phyloP scores from a whole-genome alignment of 2,888 invertebrate genomes.

The Allophyes oxyacanthae region DNA sequence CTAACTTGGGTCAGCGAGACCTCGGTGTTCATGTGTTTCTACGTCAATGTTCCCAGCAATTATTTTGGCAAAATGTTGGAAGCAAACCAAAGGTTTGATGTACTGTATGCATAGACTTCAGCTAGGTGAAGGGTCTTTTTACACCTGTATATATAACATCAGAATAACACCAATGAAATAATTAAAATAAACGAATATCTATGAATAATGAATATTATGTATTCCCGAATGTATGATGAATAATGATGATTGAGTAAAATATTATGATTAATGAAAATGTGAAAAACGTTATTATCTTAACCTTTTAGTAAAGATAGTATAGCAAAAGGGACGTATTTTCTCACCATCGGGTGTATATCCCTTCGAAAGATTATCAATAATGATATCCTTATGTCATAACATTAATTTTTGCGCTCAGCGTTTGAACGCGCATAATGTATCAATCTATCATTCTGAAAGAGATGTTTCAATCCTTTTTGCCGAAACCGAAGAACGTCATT shows the following conservation, averaged over 20 bases:
- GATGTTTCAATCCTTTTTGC: conserved; percentile 61
- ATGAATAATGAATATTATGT: conserved; percentile 40
- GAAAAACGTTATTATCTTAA: conserved; percentile 55
- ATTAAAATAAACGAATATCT: conserved; percentile 34
- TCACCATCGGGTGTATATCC: conserved; percentile 35
- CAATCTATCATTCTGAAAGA: conserved; percentile 59
- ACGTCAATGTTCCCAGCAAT: too few species aligned
- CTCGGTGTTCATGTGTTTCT: too few species aligned
- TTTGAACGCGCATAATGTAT: conserved; percentile 35
- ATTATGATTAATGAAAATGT: conserved; percentile 50
- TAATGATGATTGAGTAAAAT: conserved; percentile 29
- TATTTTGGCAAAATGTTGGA: too few species aligned
- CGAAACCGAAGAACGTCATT: conserved; percentile 61
- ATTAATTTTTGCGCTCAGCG: conserved; percentile 36
- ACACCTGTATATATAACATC: conserved; percentile 29
- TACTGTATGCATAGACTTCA: too few species aligned
- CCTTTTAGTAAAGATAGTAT: conserved; percentile 42
- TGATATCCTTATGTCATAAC: conserved; percentile 41
- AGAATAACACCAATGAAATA: conserved; percentile 28
- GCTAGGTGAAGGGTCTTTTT: too few species aligned
- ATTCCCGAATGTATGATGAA: conserved; percentile 39
- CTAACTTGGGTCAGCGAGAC: too few species aligned
- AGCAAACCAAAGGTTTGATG: too few species aligned
- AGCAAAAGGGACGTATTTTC: conserved; percentile 39
- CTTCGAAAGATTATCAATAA: conserved; percentile 39